Evolutionary conservation across 1,140 invertebrate species (phyloP), one percentile per base, ranked within the genome.

Genomic region (Battus philenor): DNA sequence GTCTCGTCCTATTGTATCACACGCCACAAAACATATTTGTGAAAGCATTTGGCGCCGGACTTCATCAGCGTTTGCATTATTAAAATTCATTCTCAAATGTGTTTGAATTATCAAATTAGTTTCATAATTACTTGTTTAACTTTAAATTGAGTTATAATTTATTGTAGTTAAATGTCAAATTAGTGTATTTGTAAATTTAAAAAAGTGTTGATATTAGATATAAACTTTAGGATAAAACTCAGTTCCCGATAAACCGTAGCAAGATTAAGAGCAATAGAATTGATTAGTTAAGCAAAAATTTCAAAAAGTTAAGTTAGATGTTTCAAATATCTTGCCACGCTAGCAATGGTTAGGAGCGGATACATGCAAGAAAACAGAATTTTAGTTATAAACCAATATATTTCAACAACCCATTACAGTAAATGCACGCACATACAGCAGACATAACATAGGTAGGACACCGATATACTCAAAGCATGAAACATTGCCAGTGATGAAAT

Each of bases 291-390:
- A 47, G 46, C 34, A n/a, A n/a, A n/a, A n/a, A n/a, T n/a, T n/a
- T n/a, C n/a, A 2, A 2, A 30, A 10, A 2, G 3, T 11, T 29
- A 9, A 13, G 15, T 26, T 15, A 33, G 30, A 31, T 10, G 26
- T 43, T 8, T 10, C 38, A 53, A 50, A 20, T 56, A 41, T 41
- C 63, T 51, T 74, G 68, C 66, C 44, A 68, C 61, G 52, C 58
- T 45, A 41, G 45, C 54, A 44, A 50, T 38, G 64, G 56, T 59
- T 53, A 61, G 63, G 67, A 59, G 41, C 39, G 50, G 70, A 62
- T 47, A 54, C 78, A 82, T 82, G 78, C 78, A 82, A 82, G 69
- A 82, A 82, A 82, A 82, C 71, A 77, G 70, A 67, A 59, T 66
- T 70, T 71, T 65, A 65, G 57, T 65, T 70, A 59, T 59, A 66